Evolutionary conservation across 2,113 vertebrate genomes (phyloP).

Genomic region (Edolisoma coerulescens): DNA sequence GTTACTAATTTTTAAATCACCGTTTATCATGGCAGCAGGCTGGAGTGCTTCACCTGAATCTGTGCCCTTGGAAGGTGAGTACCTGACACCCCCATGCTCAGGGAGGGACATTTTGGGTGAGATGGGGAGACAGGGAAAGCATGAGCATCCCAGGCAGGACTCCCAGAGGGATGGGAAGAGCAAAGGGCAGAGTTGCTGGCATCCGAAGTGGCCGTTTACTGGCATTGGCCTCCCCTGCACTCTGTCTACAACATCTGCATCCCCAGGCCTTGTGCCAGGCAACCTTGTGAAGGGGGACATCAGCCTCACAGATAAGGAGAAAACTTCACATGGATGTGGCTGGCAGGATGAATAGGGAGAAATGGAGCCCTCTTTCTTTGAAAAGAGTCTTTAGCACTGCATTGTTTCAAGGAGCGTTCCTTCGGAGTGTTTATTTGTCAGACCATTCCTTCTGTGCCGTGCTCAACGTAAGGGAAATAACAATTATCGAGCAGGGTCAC

Average conservation of each 20-base stretch:
- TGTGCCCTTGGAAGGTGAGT: neutral
- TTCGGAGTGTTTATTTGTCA: neutral
- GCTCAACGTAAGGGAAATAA: neutral
- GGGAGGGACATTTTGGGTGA: neutral
- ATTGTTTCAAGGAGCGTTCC: neutral
- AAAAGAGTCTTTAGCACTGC: neutral
- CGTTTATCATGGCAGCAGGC: neutral
- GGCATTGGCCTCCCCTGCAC: neutral
- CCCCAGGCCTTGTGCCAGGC: neutral
- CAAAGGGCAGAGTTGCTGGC: neutral
- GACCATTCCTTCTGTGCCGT: neutral
- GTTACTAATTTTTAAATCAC: neutral
- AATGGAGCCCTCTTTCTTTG: neutral
- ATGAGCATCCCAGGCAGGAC: neutral
- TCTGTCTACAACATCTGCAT: rapidly evolving
- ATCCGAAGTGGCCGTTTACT: rapidly evolving
- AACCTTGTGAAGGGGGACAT: neutral
- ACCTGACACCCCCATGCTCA: neutral
- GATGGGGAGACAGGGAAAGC: neutral
- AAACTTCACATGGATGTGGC: neutral
- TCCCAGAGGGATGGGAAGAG: neutral
- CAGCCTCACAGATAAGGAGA: rapidly evolving
- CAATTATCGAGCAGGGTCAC: neutral
- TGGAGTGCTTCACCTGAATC: neutral
- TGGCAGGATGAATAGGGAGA: neutral